These are phyloP conservation scores for Aegotheles bennettii DNA, from an alignment of 2,113 vertebrate genomes.

Conservation along the genomic window DNA sequence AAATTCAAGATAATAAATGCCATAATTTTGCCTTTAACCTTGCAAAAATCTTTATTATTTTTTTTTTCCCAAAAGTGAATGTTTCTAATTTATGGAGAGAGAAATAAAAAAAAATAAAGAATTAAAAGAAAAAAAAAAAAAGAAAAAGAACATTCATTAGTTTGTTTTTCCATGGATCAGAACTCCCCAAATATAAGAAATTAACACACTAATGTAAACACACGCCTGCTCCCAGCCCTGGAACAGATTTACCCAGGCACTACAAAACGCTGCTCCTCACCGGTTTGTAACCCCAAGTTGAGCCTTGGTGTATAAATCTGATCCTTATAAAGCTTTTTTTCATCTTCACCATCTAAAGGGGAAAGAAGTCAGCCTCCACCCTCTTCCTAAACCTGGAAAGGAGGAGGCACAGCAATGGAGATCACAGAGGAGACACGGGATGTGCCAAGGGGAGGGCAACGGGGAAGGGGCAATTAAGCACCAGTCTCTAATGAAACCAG, in stretches of 20 bases:
- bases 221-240: not conserved
- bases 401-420: not conserved
- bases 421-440: fast-evolving
- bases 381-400: not conserved
- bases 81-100: conserved; percentile 40
- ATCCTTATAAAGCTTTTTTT: not conserved
- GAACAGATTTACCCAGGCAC: not conserved
- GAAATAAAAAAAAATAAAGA: fast-evolving
- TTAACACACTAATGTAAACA: conserved; percentile 27
- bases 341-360: not conserved
- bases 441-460: fast-evolving
- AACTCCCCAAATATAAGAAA: conserved; percentile 14
- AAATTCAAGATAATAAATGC: conserved; percentile 59
- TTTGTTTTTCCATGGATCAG: conserved; percentile 46
- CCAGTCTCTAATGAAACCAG: not conserved
- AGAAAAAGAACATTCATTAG: not conserved
- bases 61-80: not conserved
- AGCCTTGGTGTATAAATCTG: not conserved
- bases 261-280: not conserved
- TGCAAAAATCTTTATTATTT: not conserved
- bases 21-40: conserved; percentile 39
- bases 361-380: fast-evolving
- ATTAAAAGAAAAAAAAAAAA: not conserved
- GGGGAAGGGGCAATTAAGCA: not conserved
- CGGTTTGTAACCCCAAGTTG: not conserved